Conservation (phyloP, 2,888 invertebrate species). For the Ashinkailepas kermadecensis region DNA sequence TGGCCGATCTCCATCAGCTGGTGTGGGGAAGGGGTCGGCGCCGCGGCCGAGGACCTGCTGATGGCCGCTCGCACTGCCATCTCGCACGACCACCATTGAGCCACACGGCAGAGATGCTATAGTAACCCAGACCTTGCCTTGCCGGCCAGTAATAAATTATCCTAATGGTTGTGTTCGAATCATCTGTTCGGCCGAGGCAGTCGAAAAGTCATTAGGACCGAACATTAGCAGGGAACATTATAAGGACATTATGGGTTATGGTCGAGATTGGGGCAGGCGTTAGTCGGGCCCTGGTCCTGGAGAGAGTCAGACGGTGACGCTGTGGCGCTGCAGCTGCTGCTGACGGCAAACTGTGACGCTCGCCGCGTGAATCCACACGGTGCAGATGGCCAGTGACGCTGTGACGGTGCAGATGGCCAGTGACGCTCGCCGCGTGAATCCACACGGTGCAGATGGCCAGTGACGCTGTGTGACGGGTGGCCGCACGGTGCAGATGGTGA, state of each 20-base stretch:
- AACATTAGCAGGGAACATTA: constrained; percentile 21
- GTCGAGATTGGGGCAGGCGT: constrained; percentile 13
- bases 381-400: no score
- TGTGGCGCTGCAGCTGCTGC: no score
- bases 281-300: neutral
- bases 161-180: constrained; percentile 21
- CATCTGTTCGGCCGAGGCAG: constrained; percentile 15
- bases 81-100: neutral
- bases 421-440: no score
- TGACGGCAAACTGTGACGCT: no score
- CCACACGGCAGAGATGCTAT: neutral
- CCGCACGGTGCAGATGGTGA: no score
- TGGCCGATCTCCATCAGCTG: neutral
- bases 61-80: neutral
- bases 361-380: no score
- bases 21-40: neutral
- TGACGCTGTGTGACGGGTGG: no score
- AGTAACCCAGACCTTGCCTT: constrained; percentile 15
- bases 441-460: no score
- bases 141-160: constrained; percentile 4
- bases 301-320: neutral
- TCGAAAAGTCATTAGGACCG: constrained; percentile 21
- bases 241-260: constrained; percentile 23
- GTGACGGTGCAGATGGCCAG: no score
- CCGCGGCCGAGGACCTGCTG: neutral